phyloP scores from a whole-genome alignment of 2,888 invertebrate species.

The Cabera pusaria region DNA sequence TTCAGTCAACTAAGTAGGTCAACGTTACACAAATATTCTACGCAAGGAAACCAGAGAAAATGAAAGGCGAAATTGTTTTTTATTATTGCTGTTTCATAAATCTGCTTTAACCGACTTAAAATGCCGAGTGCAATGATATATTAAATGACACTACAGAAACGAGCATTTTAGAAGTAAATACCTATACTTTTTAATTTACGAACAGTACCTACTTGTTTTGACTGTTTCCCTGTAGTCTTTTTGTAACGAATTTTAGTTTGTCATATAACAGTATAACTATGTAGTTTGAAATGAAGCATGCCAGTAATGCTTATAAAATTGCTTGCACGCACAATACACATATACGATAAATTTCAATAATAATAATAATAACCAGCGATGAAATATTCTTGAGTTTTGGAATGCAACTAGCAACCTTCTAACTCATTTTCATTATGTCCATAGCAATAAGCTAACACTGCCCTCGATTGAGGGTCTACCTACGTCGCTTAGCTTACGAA shows the following conservation, averaged over 20 bases:
- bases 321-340: constrained; percentile 41
- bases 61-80: constrained; percentile 12
- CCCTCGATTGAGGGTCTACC: constrained; percentile 2
- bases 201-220: no score
- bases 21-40: constrained; percentile 8
- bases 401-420: no score
- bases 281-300: constrained; percentile 19
- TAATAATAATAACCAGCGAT: no score
- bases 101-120: not conserved
- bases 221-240: constrained; percentile 16
- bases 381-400: no score
- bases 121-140: not conserved
- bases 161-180: no score
- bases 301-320: constrained; percentile 18
- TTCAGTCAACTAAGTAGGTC: constrained; percentile 14
- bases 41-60: constrained; percentile 7
- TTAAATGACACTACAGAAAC: constrained; percentile 4
- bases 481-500: constrained; percentile 2
- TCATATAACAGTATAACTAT: constrained; percentile 6
- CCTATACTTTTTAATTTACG: no score
- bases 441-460: constrained; percentile 1
- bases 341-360: no score
- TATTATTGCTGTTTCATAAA: not conserved
- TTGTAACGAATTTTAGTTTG: constrained; percentile 11
- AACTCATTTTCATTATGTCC: no score